Evolutionary conservation across 2,113 vertebrate genomes (phyloP).

Genomic region (Gymnogyps californianus): DNA sequence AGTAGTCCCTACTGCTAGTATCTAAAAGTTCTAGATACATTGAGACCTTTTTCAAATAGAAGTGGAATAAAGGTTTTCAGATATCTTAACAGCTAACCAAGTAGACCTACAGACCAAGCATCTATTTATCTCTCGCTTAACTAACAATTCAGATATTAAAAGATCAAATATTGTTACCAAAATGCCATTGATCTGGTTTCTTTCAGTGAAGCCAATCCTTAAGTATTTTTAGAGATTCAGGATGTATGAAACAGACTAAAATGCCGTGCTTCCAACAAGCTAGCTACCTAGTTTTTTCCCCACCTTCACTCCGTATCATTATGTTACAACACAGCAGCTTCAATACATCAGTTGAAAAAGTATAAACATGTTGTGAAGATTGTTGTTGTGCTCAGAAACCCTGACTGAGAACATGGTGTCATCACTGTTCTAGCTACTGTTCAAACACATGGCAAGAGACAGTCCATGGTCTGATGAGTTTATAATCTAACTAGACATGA

Average conservation of each 20-base stretch:
- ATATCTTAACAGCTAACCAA: not conserved
- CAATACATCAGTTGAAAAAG: not conserved
- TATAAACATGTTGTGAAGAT: not conserved
- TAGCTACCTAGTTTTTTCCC: not conserved
- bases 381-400: not conserved
- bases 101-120: not conserved
- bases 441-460: not conserved
- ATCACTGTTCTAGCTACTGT: not conserved
- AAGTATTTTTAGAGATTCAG: not conserved
- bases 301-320: not conserved
- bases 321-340: not conserved
- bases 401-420: not conserved
- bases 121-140: not conserved
- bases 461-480: not conserved
- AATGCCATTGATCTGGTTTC: not conserved
- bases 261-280: not conserved
- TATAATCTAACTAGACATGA: not conserved
- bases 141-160: not conserved
- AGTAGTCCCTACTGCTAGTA: fast-evolving
- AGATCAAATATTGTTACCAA: not conserved
- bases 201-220: not conserved
- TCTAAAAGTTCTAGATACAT: not conserved
- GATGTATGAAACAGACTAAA: not conserved
- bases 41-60: not conserved
- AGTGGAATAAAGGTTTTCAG: not conserved